These are phyloP conservation scores for Procambarus clarkii DNA, from an alignment of 1,140 invertebrate species.

Conservation along the genomic window DNA sequence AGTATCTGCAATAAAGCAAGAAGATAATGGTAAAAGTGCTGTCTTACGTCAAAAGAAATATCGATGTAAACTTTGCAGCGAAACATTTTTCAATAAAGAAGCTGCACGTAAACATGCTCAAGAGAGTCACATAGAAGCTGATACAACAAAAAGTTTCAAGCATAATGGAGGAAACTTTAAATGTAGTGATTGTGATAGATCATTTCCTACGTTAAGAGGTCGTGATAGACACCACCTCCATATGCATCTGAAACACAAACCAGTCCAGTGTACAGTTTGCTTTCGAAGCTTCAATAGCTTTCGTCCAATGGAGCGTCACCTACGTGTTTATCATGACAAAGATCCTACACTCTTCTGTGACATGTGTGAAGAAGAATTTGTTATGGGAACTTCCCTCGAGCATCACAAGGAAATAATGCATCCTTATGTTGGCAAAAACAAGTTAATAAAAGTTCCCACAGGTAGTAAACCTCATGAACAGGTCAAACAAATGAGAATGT, in stretches of 20 bases:
- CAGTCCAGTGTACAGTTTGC: conserved; percentile 51
- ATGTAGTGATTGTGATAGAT: conserved; percentile 52
- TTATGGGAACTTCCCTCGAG: conserved; percentile 43
- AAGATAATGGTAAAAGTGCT: not conserved
- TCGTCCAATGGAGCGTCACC: conserved; percentile 44
- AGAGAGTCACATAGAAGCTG: not conserved
- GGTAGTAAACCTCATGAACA: conserved; percentile 10
- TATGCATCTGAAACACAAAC: conserved; percentile 49
- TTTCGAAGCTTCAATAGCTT: conserved; percentile 45
- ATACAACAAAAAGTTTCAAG: not conserved
- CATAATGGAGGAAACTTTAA: conserved; percentile 11
- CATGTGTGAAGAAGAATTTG: conserved; percentile 63
- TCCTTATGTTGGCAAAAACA: conserved; percentile 32
- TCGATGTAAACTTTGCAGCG: conserved; percentile 47
- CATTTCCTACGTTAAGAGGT: conserved; percentile 42
- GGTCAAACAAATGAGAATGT: conserved; percentile 16
- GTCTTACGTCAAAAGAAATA: conserved; percentile 20
- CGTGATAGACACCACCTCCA: conserved; percentile 51
- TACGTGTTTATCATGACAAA: conserved; percentile 41
- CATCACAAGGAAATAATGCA: conserved; percentile 67
- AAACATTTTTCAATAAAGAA: conserved; percentile 19
- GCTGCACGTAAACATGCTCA: conserved; percentile 37
- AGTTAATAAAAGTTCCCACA: not conserved
- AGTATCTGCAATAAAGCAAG: not conserved
- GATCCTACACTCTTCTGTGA: conserved; percentile 56